Conservation (phyloP, 2,113 vertebrate species). For the Rallus limicola region DNA sequence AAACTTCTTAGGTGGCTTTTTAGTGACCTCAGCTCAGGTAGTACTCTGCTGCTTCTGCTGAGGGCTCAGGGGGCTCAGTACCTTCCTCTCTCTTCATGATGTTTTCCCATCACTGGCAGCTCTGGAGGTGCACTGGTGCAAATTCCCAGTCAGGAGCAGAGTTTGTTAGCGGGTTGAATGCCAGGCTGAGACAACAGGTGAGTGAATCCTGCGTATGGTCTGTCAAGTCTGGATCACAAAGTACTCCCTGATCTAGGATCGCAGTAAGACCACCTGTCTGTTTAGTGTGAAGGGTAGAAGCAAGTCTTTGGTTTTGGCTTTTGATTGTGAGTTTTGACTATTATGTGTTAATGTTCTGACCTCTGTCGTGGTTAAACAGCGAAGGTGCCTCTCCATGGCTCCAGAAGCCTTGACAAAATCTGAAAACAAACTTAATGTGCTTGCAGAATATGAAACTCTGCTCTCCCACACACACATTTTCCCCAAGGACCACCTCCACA, state of each 20-base stretch:
- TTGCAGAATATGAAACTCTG: slow-evolving; percentile 42
- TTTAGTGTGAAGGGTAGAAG: background rate
- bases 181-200: background rate
- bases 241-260: background rate
- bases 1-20: background rate
- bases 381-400: background rate
- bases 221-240: background rate
- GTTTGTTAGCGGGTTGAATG: background rate
- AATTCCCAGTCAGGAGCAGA: background rate
- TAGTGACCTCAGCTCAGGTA: background rate
- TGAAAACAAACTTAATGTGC: slow-evolving; percentile 52
- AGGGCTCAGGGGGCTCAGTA: background rate
- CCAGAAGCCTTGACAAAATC: slow-evolving; percentile 33
- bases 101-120: background rate
- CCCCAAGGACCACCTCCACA: slow-evolving; percentile 64
- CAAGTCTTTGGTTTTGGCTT: background rate
- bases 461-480: slow-evolving; percentile 36
- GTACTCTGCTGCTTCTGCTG: background rate
- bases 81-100: background rate
- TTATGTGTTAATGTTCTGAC: background rate
- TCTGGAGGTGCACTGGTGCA: background rate
- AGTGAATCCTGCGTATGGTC: background rate
- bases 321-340: background rate
- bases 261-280: background rate
- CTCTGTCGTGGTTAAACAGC: background rate